Evolutionary conservation across 1,140 invertebrate species (phyloP).

Genomic region (Papilio polytes): DNA sequence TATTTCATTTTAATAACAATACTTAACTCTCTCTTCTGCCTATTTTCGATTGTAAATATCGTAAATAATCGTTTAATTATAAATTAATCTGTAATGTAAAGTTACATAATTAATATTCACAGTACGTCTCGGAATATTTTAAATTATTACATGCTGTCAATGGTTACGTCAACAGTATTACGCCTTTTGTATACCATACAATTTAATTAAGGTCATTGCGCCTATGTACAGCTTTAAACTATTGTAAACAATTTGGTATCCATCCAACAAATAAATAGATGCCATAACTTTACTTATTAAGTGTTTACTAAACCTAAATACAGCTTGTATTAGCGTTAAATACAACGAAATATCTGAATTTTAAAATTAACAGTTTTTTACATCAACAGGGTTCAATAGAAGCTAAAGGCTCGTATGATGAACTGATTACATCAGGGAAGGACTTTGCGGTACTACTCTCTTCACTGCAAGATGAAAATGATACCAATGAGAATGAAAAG

Average conservation of each 20-base stretch:
- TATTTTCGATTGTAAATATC: no score
- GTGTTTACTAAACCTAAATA: no score
- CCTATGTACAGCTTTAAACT: neutral
- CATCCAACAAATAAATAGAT: no score
- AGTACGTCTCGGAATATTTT: neutral
- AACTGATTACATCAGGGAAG: conserved; percentile 84
- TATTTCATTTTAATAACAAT: no score
- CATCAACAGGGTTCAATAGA: conserved; percentile 78
- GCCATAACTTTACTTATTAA: no score
- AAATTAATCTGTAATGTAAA: neutral
- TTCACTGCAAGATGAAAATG: conserved; percentile 75
- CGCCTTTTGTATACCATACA: neutral
- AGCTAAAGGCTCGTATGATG: conserved; percentile 83
- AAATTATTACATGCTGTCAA: neutral
- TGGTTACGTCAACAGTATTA: conserved; percentile 7
- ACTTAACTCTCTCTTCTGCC: no score
- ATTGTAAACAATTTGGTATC: no score
- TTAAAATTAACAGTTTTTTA: neutral
- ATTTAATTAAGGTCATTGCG: neutral
- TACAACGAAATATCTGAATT: no score
- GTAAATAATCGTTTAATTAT: neutral
- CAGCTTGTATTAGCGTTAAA: no score
- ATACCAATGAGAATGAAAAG: conserved; percentile 62
- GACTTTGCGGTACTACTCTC: conserved; percentile 87
- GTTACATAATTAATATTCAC: neutral